Percentiles rank a stretch among this genome's conserved stretches.
These are phyloP conservation scores for Trinorchestia longiramus DNA, from an alignment of 1,140 invertebrate genomes.

Conservation along the genomic window DNA sequence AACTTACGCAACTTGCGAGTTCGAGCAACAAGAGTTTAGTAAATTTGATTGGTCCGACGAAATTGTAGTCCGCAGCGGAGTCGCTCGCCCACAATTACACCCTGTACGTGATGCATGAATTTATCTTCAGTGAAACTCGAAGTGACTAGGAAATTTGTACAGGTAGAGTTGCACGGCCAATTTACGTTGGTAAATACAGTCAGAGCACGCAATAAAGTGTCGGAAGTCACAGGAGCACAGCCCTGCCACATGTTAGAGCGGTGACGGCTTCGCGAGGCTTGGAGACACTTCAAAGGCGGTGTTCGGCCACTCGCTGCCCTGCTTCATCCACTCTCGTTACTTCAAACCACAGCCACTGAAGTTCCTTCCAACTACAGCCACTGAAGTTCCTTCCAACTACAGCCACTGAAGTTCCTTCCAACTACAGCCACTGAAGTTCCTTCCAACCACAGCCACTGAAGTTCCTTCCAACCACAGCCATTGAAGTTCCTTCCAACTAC, in stretches of 20 bases:
- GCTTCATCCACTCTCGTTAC: too few relatives aligned
- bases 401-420: too few relatives aligned
- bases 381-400: too few relatives aligned
- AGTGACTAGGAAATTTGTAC: background rate
- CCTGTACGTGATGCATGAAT: background rate
- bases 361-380: too few relatives aligned
- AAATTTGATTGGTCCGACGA: background rate
- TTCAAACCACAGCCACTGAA: too few relatives aligned
- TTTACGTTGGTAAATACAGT: background rate
- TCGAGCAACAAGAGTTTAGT: background rate
- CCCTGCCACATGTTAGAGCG: background rate
- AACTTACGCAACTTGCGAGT: background rate
- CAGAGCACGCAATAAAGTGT: constrained; percentile 1
- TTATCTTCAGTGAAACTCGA: background rate
- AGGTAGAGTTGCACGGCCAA: background rate
- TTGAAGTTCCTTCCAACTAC: too few relatives aligned
- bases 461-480: too few relatives aligned
- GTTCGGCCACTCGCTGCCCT: background rate
- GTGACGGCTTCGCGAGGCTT: background rate
- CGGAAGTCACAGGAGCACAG: background rate
- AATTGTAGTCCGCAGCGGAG: background rate
- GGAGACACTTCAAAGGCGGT: constrained; percentile 24
- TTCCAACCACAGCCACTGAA: too few relatives aligned
- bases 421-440: too few relatives aligned
- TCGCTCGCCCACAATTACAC: background rate